Percentiles rank a stretch among this genome's conserved stretches.
phyloP scores from a whole-genome alignment of 1,140 invertebrate genomes.

The Apis dorsata region DNA sequence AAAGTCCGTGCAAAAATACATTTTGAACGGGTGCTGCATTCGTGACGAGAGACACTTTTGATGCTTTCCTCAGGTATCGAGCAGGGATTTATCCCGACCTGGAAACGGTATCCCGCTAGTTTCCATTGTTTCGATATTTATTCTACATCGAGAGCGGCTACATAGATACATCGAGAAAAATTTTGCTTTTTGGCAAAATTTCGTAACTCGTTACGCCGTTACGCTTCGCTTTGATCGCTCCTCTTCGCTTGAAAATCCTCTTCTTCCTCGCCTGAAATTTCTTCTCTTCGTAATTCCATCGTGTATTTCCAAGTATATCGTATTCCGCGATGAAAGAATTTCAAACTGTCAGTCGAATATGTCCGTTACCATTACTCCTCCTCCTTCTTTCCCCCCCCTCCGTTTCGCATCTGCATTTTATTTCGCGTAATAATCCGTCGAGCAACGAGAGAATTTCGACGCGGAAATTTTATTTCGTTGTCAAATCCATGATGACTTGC shows the following conservation, averaged over 20 bases:
- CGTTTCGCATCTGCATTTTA: background rate
- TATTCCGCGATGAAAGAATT: background rate
- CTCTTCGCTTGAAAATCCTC: background rate
- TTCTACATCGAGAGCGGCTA: background rate
- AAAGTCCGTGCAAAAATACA: slow-evolving; percentile 14
- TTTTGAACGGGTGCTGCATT: slow-evolving; percentile 4
- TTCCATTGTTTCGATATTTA: slow-evolving; percentile 11
- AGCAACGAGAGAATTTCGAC: no score
- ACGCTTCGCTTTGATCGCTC: no score
- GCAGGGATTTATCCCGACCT: slow-evolving; percentile 3
- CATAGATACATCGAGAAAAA: background rate
- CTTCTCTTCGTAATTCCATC: no score
- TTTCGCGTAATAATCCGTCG: background rate
- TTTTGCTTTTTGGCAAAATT: background rate
- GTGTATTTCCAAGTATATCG: background rate
- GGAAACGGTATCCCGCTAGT: slow-evolving; percentile 3
- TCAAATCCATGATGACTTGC: no score
- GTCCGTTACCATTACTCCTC: no score
- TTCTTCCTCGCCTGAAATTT: background rate
- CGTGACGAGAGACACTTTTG: background rate
- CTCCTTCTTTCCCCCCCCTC: no score
- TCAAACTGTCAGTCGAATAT: background rate
- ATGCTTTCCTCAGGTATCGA: background rate
- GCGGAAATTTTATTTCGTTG: slow-evolving; percentile 22
- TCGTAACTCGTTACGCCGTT: no score